Evolutionary conservation across 2,888 invertebrate genomes (phyloP), one percentile per base, ranked within the genome.

Genomic region (Scaptomyza tumidula): DNA sequence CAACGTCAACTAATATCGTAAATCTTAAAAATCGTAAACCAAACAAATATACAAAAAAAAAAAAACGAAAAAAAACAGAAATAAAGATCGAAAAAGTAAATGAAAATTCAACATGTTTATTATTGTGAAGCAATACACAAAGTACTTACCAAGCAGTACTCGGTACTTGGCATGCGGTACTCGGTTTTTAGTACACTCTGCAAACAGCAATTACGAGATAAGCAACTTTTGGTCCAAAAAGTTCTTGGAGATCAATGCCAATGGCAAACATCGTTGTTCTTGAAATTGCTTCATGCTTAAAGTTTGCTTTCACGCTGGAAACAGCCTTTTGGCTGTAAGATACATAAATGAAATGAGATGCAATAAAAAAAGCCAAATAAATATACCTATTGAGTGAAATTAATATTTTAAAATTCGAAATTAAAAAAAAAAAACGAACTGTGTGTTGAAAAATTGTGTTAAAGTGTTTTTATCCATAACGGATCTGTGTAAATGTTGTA

Each of bases 11-110:
- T 58, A 41, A 69, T 58, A 53, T 75, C 78, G 76, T 87, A 82
- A 86, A 87, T 87, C 83, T 86, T 66, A 61, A 76, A 85, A 69
- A 83, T 88, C 86, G 59, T 69, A 85, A 85, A 71, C 49, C 77
- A 82, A 83, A 87, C 86, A 82, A 81, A 66, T 61, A 58, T 60
- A 50, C 50, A 59, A 33, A 39, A 31, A 35, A 56, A 61, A 41
- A 52, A 16, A 31, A 10, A 27, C 44, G 3, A 24, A 24, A 3
- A 24, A 19, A 19, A 1, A 1, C 19, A 19, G 27, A 27, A 27
- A 4, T 45, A 46, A 59, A 37, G 24, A 63, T 71, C 50, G 63
- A 63, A 65, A 69, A 58, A 71, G 46, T 61, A 67, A 73, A 74
- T 72, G 60, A 68, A 80, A 71, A 63, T 63, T 58, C 13, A 45